A percentile compares a stretch with the other conserved stretches of the same genome.
phyloP scores from a whole-genome alignment of 2,113 vertebrate species.

The Chionomys nivalis region DNA sequence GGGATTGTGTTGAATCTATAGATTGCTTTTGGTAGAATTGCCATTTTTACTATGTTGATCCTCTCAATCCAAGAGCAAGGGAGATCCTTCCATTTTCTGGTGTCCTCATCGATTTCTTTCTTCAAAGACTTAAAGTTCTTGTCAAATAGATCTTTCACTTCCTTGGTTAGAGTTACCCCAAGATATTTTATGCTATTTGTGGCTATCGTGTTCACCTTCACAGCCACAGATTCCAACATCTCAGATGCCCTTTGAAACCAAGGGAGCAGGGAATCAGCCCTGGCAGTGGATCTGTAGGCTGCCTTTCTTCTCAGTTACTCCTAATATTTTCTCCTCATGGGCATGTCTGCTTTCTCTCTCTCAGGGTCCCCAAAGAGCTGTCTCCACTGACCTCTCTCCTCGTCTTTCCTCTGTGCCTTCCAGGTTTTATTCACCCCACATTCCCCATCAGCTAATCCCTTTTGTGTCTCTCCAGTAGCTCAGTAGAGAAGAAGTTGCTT shows the following conservation, averaged over 20 bases:
- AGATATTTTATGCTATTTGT: no score
- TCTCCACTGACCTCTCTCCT: no score
- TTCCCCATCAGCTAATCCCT: not conserved
- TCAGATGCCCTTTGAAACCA: not conserved
- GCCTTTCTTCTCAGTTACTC: not conserved
- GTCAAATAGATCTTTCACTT: no score
- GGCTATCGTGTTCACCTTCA: not conserved
- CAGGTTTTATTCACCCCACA: accelerated
- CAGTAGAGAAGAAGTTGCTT: no score
- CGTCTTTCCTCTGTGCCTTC: not conserved
- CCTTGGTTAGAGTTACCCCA: no score
- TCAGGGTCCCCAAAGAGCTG: accelerated
- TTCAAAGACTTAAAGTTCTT: no score
- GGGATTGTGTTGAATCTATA: no score
- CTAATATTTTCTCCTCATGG: not conserved
- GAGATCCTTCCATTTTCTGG: no score
- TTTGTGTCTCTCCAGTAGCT: not conserved
- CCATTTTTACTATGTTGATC: no score
- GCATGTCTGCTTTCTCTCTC: not conserved
- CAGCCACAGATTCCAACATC: not conserved
- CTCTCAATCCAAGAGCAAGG: no score
- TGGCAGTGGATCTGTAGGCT: accelerated
- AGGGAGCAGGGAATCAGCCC: not conserved
- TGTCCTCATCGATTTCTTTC: no score
- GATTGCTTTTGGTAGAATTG: no score